phyloP scores from a whole-genome alignment of 2,113 vertebrate species.

The Epinephelus cyanopodus region DNA sequence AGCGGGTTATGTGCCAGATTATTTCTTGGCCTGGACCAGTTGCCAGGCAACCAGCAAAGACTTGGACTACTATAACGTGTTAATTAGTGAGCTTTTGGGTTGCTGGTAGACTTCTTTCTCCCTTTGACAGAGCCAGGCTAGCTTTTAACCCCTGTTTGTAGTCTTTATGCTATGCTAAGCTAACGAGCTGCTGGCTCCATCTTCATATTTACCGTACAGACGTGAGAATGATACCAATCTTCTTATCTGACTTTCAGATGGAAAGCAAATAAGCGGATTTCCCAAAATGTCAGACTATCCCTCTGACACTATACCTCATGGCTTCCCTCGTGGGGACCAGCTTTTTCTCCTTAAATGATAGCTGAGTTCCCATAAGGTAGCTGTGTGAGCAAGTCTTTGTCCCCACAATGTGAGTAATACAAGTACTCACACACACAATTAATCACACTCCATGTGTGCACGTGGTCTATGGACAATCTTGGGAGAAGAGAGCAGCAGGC shows the following conservation, averaged over 20 bases:
- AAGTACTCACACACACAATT: conserved; percentile 20
- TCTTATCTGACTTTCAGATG: neutral
- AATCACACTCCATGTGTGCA: conserved; percentile 52
- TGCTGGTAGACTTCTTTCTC: neutral
- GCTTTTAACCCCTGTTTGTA: neutral
- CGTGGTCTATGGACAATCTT: conserved; percentile 29
- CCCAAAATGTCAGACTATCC: neutral
- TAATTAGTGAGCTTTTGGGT: conserved; percentile 26
- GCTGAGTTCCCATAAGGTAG: neutral
- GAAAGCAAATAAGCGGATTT: neutral
- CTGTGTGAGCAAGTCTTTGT: conserved; percentile 23
- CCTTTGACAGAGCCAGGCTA: neutral
- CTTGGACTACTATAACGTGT: conserved; percentile 10
- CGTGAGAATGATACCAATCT: neutral
- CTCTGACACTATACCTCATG: conserved; percentile 20
- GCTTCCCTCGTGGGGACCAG: neutral
- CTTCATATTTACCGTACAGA: neutral
- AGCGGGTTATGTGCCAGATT: conserved; percentile 16
- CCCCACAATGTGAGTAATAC: conserved; percentile 5
- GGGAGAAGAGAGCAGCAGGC: conserved; percentile 41
- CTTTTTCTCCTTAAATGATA: neutral
- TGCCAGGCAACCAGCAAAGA: conserved; percentile 50
- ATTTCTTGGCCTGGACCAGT: conserved; percentile 19
- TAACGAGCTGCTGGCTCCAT: neutral
- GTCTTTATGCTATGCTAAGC: neutral